These are phyloP conservation scores for Coranthus polyacanthus DNA, from an alignment of 2,797 vertebrate species.

Conservation along the genomic window DNA sequence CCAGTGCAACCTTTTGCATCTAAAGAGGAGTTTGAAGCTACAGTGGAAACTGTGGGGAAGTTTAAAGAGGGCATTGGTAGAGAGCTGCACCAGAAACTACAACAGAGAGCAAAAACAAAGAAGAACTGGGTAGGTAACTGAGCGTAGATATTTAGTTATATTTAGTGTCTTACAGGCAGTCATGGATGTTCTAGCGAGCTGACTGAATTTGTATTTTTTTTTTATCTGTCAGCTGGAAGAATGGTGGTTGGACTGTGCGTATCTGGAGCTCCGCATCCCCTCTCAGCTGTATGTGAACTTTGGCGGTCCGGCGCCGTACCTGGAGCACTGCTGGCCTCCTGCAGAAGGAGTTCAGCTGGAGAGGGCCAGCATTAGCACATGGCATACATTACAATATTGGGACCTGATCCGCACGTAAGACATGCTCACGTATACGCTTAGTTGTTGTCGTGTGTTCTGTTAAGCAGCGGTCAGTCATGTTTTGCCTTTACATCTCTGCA, in stretches of 20 bases:
- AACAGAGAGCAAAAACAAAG: constrained; percentile 89
- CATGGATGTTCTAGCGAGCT: background rate
- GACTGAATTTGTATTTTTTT: constrained; percentile 1
- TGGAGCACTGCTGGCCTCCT: constrained; percentile 94
- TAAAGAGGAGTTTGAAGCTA: constrained; percentile 88
- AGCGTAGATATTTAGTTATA: background rate
- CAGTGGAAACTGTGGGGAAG: constrained; percentile 85
- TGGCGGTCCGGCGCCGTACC: constrained; percentile 86
- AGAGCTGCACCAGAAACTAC: constrained; percentile 91
- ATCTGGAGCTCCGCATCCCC: constrained; percentile 91
- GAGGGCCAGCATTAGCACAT: constrained; percentile 88
- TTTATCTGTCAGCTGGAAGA: constrained; percentile 90
- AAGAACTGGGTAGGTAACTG: constrained; percentile 92
- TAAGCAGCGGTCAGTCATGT: background rate
- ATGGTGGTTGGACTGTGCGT: constrained; percentile 94
- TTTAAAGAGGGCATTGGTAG: constrained; percentile 91
- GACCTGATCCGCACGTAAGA: constrained; percentile 91
- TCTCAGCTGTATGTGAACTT: constrained; percentile 95
- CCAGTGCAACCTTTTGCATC: constrained; percentile 94
- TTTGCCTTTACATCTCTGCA: background rate
- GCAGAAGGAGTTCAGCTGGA: constrained; percentile 89
- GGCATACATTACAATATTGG: constrained; percentile 93
- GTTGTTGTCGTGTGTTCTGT: constrained; percentile 4
- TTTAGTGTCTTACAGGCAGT: background rate
- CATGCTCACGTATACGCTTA: background rate